Conservation (phyloP, 1,140 invertebrate species). For the Hypothenemus hampei region DNA sequence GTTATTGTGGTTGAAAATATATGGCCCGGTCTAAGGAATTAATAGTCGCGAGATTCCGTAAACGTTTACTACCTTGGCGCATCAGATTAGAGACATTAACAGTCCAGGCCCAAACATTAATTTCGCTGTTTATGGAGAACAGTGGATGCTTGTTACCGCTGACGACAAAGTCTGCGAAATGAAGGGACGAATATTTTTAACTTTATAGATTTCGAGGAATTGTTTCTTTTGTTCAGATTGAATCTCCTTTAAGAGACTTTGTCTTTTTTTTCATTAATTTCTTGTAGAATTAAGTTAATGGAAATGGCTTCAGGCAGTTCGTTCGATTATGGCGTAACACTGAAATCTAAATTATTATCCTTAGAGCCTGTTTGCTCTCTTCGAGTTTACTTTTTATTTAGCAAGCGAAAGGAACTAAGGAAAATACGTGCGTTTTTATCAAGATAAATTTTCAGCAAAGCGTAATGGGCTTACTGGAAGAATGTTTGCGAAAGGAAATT, state of each 20-base stretch:
- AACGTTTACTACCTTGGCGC: slow-evolving; percentile 43
- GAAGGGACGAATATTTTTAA: slow-evolving; percentile 21
- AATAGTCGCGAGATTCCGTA: slow-evolving; percentile 45
- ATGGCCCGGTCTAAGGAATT: slow-evolving; percentile 41
- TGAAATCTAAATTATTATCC: slow-evolving; percentile 21
- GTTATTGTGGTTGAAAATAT: slow-evolving; percentile 41
- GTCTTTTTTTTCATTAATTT: background rate
- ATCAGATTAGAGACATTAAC: slow-evolving; percentile 47
- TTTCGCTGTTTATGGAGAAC: slow-evolving; percentile 45
- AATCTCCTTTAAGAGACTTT: background rate
- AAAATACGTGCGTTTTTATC: slow-evolving; percentile 24
- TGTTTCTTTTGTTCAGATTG: background rate
- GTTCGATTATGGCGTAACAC: slow-evolving; percentile 19
- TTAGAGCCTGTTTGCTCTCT: slow-evolving; percentile 11
- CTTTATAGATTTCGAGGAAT: slow-evolving; percentile 21
- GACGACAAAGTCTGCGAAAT: slow-evolving; percentile 23
- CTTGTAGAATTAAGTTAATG: slow-evolving; percentile 12
- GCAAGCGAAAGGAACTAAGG: slow-evolving; percentile 15
- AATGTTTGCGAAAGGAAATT: slow-evolving; percentile 23
- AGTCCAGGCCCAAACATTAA: slow-evolving; percentile 41
- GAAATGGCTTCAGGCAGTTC: slow-evolving; percentile 14
- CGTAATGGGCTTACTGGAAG: slow-evolving; percentile 18
- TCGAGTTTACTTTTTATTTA: slow-evolving; percentile 16
- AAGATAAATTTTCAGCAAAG: slow-evolving; percentile 24
- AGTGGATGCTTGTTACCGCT: slow-evolving; percentile 23